Conservation (phyloP, 2,113 vertebrate genomes). For the Nesospiza acunhae region DNA sequence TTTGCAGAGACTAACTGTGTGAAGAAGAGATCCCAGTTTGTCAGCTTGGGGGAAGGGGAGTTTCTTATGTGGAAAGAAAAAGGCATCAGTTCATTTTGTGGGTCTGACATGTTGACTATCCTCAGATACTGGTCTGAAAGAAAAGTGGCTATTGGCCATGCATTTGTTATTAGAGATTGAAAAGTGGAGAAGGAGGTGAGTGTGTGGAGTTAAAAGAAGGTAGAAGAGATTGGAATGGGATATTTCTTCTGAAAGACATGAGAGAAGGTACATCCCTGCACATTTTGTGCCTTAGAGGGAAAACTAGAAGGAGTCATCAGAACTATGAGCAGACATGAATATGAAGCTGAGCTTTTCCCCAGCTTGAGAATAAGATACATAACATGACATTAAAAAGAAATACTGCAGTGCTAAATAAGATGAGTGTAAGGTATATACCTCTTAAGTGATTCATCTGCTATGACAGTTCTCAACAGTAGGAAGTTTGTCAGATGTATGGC, state of each 20-base stretch:
- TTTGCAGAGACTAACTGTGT: neutral
- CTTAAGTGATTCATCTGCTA: neutral
- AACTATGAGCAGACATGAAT: neutral
- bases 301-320: neutral
- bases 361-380: neutral
- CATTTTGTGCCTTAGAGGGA: neutral
- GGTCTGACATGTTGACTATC: neutral
- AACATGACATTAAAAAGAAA: neutral
- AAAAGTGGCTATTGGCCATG: neutral
- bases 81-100: constrained; percentile 3
- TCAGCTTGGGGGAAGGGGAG: neutral
- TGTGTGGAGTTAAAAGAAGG: neutral
- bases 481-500: neutral
- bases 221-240: neutral
- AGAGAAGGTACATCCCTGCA: neutral
- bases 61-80: neutral
- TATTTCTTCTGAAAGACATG: neutral
- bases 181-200: neutral
- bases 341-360: neutral
- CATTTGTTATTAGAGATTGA: constrained; percentile 9
- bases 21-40: constrained; percentile 41
- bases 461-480: neutral
- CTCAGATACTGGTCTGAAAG: neutral
- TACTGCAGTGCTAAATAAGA: neutral
- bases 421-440: neutral